phyloP scores from a whole-genome alignment of 1,140 invertebrate species.

The Chironomus tepperi region DNA sequence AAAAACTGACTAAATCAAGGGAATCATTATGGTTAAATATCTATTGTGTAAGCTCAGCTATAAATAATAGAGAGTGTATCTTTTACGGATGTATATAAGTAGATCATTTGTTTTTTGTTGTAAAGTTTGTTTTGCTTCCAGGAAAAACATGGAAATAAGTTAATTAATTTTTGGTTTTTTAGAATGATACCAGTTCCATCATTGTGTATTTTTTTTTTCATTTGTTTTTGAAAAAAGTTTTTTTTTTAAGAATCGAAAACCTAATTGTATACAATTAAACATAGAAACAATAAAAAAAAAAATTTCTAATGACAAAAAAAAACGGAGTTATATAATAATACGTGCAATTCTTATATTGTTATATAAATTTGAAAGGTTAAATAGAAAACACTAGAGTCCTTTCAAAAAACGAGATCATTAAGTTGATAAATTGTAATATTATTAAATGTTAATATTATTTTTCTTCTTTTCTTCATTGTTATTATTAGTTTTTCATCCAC shows the following conservation, averaged over 20 bases:
- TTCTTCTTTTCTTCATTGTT: background rate
- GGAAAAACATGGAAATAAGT: background rate
- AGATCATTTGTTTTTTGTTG: background rate
- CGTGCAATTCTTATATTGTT: slow-evolving; percentile 1
- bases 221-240: no score
- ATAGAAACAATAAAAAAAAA: background rate
- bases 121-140: background rate
- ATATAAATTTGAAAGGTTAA: background rate
- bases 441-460: background rate
- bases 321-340: slow-evolving; percentile 2
- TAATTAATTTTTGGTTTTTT: background rate
- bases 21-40: background rate
- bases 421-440: slow-evolving; percentile 15
- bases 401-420: slow-evolving; percentile 5
- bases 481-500: background rate
- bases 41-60: background rate
- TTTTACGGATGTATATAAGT: background rate
- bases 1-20: background rate
- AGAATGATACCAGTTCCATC: slow-evolving; percentile 1
- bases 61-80: background rate
- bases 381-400: background rate
- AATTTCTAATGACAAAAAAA: background rate
- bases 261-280: background rate
- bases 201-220: background rate
- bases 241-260: background rate